Evolutionary conservation across 2,113 vertebrate genomes (phyloP), one percentile per base, ranked within the genome.

Genomic region (Raja brachyura): DNA sequence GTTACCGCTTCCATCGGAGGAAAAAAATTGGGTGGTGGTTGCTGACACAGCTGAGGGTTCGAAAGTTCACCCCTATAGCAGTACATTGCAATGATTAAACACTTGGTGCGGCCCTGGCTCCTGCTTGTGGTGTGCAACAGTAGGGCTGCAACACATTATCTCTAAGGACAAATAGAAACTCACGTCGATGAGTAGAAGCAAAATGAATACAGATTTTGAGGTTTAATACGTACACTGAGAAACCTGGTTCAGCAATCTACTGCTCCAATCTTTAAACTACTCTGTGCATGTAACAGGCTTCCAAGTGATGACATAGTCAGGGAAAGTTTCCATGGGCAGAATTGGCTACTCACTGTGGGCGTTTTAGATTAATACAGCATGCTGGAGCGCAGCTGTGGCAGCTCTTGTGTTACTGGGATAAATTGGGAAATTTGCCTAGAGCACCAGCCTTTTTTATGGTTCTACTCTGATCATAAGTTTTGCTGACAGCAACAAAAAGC

Each of bases 241-340:
- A 92, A 20, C 33, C 5, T 73, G 33, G 66, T 7, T 92, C 66
- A 92, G 33, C 66, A 54, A 73, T 73, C 33, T 66, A 25, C 1
- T 70, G 31, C 70, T 73, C 70, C 18, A 73, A 73, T 22, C 70
- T 74, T 73, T 54, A 73, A 73, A 54, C 88, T 25, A 25, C 88
- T 92, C 63, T 73, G 68, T 25, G 39, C 66, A 92, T 39, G 66
- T 14, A 70, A 73, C 39, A 74, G 66, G 39, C 48, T 73, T 92
- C 90, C 90, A 92, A 73, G 66, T 73, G 66, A 92, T 73, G 90
- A 92, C 68, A 39, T 70, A 18, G 1, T 73, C 90, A 73, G 90
- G 90, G 31, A 88, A 92, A 39, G 68, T 73, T 48, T 92, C 90
- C 90, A 92, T 10, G 48, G 90, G 68, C 90, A 73, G 59, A 31